Base-by-base conservation (phyloP, 1,140 invertebrate species). In the Cecropterus lyciades region DNA sequence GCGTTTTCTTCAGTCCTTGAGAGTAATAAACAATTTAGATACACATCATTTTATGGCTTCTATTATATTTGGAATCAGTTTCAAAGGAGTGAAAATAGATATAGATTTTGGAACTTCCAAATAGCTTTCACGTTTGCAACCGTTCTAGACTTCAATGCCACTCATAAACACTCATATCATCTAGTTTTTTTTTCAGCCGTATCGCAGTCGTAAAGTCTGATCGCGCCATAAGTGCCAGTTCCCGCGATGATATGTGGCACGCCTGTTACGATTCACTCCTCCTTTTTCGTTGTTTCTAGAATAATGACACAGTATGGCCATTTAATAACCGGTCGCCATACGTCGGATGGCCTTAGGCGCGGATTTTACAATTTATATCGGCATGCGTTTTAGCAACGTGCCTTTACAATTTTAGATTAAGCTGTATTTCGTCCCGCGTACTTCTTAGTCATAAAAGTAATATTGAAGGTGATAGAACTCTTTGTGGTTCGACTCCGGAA, bases 221-320 rank as follows among this genome's bases (percentile, higher is more conserved):
- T 64, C 60, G 49, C 49, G 15, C 33, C 46, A 14, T 89, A 88
- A 91, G 82, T 84, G 80, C 87, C 84, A 89, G 81, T 83, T 85
- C 80, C 72, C 67, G 48, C 84, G 78, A 85, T 91, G 88, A 89
- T 89, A 91, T 91, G 86, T 86, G 65, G 85, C 78, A 72, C 69
- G 78, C 62, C 71, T 80, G 84, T 85, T 83, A 84, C 83, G 75
- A 83, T 85, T 84, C 82, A 83, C 77, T 82, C 67, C 65, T 83
- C 48, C 82, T 89, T 89, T 83, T 87, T 89, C 84, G 80, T 84
- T 88, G 73, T 86, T 85, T 82, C 73, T 69, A 82, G 73, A 82
- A 81, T 87, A 88, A 88, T 88, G 83, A 85, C 85, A 89, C 78
- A 87, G 81, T 80, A 71, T 79, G 68, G 80, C 73, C 69, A 68